Evolutionary conservation across 2,113 vertebrate genomes (phyloP), one percentile per base, ranked within the genome.

Genomic region (Triplophysa rosa): DNA sequence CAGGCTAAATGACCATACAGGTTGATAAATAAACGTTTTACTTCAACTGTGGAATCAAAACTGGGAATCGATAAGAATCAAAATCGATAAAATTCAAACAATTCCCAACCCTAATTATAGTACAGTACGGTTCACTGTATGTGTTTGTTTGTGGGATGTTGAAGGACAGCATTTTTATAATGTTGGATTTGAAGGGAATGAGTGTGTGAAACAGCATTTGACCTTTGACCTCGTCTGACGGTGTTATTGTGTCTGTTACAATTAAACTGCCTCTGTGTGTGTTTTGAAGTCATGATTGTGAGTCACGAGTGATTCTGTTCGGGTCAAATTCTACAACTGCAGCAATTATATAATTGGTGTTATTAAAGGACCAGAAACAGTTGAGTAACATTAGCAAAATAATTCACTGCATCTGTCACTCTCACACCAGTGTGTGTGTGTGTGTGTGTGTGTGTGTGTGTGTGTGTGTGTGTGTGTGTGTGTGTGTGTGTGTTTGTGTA

Each of bases 281-380:
- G 47, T 45, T 71, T 29, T 71, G 47, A 12, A 58, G 17, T 65
- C 29, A 7, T 49, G 56, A 67, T 78, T 69, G 33, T 37, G 33
- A 37, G 33, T 37, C 33, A 37, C 33, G 47, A 42, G 54, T 26
- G 29, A 47, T 56, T 52, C 7, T 68, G 54, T 79, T 69, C 71
- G 69, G 86, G 86, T 88, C 87, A 85, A 86, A 67, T 79, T 86
- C 86, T 79, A 86, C 86, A 86, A 88, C 89, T 87, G 80, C 77
- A 79, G 88, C 88, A 90, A 92, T 93, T 91, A 88, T 85, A 86
- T 92, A 91, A 93, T 92, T 92, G 87, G 81, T 81, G 87, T 87
- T 87, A 88, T 92, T 92, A 90, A 86, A 84, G 87, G 87, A 83
- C 83, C 70, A 81, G 87, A 88, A 88, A 89, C 85, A 82, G 86